Conservation (phyloP, 1,140 invertebrate genomes). For the Anoplolepis gracilipes region DNA sequence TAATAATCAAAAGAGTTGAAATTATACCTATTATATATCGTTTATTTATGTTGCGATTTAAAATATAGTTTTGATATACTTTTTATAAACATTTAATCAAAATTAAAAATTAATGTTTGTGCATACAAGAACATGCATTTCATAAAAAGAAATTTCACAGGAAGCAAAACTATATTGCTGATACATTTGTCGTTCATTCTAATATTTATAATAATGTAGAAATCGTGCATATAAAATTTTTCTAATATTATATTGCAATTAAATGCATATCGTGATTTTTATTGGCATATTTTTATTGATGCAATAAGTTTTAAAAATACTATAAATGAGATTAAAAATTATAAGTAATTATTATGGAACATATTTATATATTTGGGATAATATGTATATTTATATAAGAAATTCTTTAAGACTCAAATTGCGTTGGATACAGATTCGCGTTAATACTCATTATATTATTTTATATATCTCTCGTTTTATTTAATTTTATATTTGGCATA, state of each 20-base stretch:
- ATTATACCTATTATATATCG: not conserved
- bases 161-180: not conserved
- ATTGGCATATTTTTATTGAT: conserved; percentile 1
- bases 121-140: not conserved
- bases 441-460: not conserved
- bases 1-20: not conserved
- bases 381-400: not conserved
- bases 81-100: not conserved
- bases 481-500: not conserved
- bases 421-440: not conserved
- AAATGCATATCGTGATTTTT: not conserved
- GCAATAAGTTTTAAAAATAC: conserved; percentile 10
- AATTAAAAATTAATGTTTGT: too few relatives aligned
- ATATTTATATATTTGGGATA: not conserved
- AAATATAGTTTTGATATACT: not conserved
- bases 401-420: not conserved
- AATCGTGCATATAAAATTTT: not conserved
- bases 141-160: too few relatives aligned
- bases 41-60: not conserved
- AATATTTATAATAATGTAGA: not conserved
- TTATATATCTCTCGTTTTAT: not conserved
- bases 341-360: conserved; percentile 17
- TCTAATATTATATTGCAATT: not conserved
- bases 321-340: conserved; percentile 2
- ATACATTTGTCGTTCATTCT: not conserved